Percentiles rank a stretch among this genome's conserved stretches.
These are phyloP conservation scores for Cathartes aura DNA, from an alignment of 2,113 vertebrate genomes.

Conservation along the genomic window DNA sequence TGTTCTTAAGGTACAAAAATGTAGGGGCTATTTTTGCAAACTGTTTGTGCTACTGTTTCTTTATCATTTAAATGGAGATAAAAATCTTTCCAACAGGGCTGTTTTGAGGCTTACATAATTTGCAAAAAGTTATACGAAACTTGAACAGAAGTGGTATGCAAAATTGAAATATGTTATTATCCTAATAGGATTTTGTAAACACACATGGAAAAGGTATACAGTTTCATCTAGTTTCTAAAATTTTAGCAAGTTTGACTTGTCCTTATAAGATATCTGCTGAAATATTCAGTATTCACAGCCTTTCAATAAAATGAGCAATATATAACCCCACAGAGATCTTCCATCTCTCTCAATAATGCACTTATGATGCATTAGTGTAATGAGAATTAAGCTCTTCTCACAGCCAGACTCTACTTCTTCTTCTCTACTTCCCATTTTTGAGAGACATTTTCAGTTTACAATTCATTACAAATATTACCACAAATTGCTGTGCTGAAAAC, in stretches of 20 bases:
- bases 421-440: background rate
- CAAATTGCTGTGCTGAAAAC: background rate
- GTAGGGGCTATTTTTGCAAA: background rate
- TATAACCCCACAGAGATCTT: background rate
- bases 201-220: background rate
- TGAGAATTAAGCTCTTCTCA: background rate
- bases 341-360: background rate
- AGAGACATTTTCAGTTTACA: background rate
- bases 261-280: background rate
- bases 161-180: background rate
- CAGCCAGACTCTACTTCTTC: background rate
- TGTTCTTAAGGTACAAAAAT: background rate
- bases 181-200: background rate
- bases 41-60: background rate
- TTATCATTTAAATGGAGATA: background rate
- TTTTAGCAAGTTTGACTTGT: background rate
- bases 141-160: background rate
- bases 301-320: background rate
- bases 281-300: background rate
- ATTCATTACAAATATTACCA: background rate
- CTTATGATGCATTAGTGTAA: background rate
- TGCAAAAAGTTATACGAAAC: background rate
- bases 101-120: background rate
- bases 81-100: accelerated
- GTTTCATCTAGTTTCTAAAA: background rate